A percentile compares a stretch with the other conserved stretches of the same genome.
Evolutionary conservation across 2,113 vertebrate genomes (phyloP).

Genomic region (Heloderma charlesbogerti): DNA sequence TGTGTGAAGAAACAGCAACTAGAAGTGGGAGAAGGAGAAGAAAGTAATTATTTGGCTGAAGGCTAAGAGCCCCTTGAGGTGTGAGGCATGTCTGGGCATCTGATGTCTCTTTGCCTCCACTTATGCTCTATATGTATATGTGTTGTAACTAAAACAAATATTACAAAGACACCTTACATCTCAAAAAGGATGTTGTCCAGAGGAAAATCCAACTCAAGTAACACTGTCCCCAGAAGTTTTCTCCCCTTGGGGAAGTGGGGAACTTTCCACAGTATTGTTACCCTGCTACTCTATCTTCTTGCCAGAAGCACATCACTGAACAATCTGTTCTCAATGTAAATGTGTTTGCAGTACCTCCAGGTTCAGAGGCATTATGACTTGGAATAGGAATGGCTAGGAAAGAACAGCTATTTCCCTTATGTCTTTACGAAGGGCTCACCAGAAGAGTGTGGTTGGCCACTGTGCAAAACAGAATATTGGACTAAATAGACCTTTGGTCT

Average conservation of each 20-base stretch:
- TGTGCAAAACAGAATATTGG: neutral
- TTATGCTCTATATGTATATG: neutral
- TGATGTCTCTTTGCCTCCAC: neutral
- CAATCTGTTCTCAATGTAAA: constrained; percentile 32
- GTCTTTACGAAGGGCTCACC: neutral
- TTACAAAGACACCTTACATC: neutral
- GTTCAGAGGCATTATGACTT: too few relatives aligned
- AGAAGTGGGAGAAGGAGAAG: too few relatives aligned
- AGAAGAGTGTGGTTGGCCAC: neutral
- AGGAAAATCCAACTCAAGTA: too few relatives aligned
- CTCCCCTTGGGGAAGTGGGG: neutral
- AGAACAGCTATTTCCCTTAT: neutral
- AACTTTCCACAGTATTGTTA: neutral
- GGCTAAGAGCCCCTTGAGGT: neutral
- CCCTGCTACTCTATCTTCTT: constrained; percentile 26
- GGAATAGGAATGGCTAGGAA: neutral
- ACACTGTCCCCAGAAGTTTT: neutral
- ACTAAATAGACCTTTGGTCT: neutral
- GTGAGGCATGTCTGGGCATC: too few relatives aligned
- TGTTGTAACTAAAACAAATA: neutral
- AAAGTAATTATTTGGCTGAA: too few relatives aligned
- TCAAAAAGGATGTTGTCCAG: neutral
- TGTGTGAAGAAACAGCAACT: too few relatives aligned
- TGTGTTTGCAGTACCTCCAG: neutral
- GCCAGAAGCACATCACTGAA: neutral